phyloP scores from a whole-genome alignment of 23 tunicate genomes.

The Oikopleura albicans region DNA sequence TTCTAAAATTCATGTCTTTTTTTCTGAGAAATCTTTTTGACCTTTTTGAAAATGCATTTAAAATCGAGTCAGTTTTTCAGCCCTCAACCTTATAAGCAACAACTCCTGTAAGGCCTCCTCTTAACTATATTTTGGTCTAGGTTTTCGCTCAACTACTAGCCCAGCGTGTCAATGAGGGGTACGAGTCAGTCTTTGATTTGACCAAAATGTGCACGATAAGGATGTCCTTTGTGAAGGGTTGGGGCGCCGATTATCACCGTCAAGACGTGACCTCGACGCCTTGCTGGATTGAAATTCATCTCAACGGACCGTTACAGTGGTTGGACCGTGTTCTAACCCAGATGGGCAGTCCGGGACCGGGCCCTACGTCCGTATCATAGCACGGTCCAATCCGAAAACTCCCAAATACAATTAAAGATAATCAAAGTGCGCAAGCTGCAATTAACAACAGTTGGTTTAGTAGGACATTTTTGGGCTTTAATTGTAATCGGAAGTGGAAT shows the following conservation, averaged over 20 bases:
- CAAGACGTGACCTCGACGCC: constrained; percentile 94
- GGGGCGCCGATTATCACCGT: constrained; percentile 94
- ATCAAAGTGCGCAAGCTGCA: too few species aligned
- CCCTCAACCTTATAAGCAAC: too few species aligned
- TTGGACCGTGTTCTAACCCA: constrained; percentile 72
- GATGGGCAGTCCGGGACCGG: constrained; percentile 53
- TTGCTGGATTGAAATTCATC: constrained; percentile 94
- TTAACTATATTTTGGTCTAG: too few species aligned
- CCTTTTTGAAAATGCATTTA: too few species aligned
- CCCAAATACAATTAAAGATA: too few species aligned
- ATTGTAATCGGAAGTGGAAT: too few species aligned
- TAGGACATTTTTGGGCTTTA: too few species aligned
- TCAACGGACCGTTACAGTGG: constrained; percentile 94
- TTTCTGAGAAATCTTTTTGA: background rate
- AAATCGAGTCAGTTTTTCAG: too few species aligned
- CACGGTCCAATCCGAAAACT: too few species aligned
- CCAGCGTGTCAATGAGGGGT: constrained; percentile 84
- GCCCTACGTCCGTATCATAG: background rate
- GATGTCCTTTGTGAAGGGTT: constrained; percentile 95
- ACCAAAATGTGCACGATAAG: constrained; percentile 90
- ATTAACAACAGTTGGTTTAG: too few species aligned
- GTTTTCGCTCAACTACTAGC: constrained; percentile 82
- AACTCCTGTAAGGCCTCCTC: too few species aligned
- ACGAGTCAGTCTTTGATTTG: constrained; percentile 66
- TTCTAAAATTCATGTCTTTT: background rate